Conservation (phyloP, 2,888 invertebrate genomes). For the Mesorhabditis belari region DNA sequence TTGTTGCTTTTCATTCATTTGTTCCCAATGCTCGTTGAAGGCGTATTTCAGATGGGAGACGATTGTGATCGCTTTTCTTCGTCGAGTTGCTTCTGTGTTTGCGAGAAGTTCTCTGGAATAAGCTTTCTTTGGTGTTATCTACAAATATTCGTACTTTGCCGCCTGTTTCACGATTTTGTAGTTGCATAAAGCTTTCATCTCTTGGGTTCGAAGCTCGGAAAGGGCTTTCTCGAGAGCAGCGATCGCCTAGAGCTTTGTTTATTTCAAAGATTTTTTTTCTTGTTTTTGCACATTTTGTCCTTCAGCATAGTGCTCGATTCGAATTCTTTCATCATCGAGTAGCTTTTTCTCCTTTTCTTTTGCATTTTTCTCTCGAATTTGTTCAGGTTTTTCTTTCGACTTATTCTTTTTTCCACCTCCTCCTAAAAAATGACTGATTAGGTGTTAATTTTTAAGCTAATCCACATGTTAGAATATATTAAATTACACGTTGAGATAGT, state of each 20-base stretch:
- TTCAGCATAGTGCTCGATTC: constrained; percentile 42
- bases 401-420: constrained; percentile 24
- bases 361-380: constrained; percentile 43
- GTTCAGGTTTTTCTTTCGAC: constrained; percentile 47
- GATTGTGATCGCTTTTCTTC: constrained; percentile 34
- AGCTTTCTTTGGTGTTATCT: too few species aligned
- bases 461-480: too few species aligned
- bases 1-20: constrained; percentile 41
- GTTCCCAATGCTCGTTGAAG: constrained; percentile 37
- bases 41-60: constrained; percentile 44
- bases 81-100: too few species aligned
- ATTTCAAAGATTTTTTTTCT: background rate
- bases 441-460: too few species aligned
- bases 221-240: constrained; percentile 31
- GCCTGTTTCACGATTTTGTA: constrained; percentile 37
- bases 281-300: constrained; percentile 38
- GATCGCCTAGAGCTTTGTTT: constrained; percentile 25
- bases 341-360: constrained; percentile 30
- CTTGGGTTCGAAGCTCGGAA: constrained; percentile 39
- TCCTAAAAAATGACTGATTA: too few species aligned
- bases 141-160: constrained; percentile 8
- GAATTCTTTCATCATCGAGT: constrained; percentile 41
- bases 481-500: too few species aligned
- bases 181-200: constrained; percentile 45
- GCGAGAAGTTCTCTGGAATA: too few species aligned